phyloP scores from a whole-genome alignment of 53 echinoderm and acorn worm species.

The Glandiceps talaboti region DNA sequence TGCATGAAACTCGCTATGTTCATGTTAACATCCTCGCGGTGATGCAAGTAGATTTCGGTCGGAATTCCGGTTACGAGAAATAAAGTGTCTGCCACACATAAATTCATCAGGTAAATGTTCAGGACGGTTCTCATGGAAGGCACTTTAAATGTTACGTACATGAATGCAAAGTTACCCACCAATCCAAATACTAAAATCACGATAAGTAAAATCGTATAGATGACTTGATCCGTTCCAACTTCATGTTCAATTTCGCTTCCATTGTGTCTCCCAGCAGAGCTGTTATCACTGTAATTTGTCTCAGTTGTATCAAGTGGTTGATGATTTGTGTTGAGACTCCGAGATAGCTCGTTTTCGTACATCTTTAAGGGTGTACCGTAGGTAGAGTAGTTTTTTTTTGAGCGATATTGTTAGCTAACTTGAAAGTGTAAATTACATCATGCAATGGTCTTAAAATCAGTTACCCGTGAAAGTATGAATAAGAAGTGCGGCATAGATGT shows the following conservation, averaged over 20 bases:
- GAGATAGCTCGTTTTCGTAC: too few relatives aligned
- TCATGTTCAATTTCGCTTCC: not conserved
- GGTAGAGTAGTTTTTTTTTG: too few relatives aligned
- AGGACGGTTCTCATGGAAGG: not conserved
- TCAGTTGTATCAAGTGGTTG: too few relatives aligned
- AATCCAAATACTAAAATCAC: not conserved
- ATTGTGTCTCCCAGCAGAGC: not conserved
- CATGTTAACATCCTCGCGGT: not conserved
- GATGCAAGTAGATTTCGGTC: not conserved
- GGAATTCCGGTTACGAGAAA: not conserved
- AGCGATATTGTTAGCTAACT: too few relatives aligned
- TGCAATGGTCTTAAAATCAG: too few relatives aligned
- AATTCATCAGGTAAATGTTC: not conserved
- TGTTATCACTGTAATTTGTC: not conserved
- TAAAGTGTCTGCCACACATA: not conserved
- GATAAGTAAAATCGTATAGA: not conserved
- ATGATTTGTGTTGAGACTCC: too few relatives aligned
- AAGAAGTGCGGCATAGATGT: too few relatives aligned
- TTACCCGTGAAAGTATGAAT: too few relatives aligned
- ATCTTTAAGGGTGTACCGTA: too few relatives aligned
- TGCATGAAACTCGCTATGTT: not conserved
- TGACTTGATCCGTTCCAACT: not conserved
- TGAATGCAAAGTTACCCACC: not conserved
- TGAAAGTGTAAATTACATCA: too few relatives aligned
- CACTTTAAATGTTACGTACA: not conserved